Evolutionary conservation across 2,888 invertebrate species (phyloP).

Genomic region (Tricholauxania praeusta): DNA sequence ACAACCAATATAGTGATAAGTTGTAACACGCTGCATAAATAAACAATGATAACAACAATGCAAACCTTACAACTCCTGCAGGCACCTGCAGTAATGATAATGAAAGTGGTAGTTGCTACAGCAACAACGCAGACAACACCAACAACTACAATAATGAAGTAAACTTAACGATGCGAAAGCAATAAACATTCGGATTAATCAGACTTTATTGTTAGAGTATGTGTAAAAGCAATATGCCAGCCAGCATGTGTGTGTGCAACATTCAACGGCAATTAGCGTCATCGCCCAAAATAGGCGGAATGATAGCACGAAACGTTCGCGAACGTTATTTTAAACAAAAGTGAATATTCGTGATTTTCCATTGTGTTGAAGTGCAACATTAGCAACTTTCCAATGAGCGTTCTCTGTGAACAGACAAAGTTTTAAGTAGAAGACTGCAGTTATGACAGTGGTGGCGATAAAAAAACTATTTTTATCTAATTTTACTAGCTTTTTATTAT

Average conservation of each 20-base stretch:
- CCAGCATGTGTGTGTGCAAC: background rate
- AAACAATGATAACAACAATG: too few relatives aligned
- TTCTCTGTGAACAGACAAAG: background rate
- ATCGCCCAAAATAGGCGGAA: slow-evolving; percentile 17
- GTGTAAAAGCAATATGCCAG: background rate
- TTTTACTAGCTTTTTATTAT: too few relatives aligned
- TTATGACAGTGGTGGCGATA: too few relatives aligned
- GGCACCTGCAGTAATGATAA: too few relatives aligned
- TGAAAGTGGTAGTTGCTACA: background rate
- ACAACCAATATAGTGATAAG: too few relatives aligned
- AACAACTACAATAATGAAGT: slow-evolving; percentile 18
- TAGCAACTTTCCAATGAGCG: background rate
- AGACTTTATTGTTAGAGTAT: slow-evolving; percentile 1
- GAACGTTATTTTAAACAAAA: slow-evolving; percentile 8
- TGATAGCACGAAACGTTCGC: background rate
- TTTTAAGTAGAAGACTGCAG: background rate
- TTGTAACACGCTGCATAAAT: too few relatives aligned
- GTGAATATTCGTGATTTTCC: slow-evolving; percentile 8
- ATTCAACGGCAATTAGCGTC: slow-evolving; percentile 21
- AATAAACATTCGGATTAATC: slow-evolving; percentile 20
- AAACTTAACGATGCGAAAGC: slow-evolving; percentile 20
- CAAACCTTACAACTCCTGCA: too few relatives aligned
- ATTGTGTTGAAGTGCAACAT: slow-evolving; percentile 8
- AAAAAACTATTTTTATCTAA: too few relatives aligned
- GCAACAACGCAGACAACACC: background rate